These are phyloP conservation scores for Perdita meconis DNA, from an alignment of 2,888 invertebrate genomes.

Conservation along the genomic window DNA sequence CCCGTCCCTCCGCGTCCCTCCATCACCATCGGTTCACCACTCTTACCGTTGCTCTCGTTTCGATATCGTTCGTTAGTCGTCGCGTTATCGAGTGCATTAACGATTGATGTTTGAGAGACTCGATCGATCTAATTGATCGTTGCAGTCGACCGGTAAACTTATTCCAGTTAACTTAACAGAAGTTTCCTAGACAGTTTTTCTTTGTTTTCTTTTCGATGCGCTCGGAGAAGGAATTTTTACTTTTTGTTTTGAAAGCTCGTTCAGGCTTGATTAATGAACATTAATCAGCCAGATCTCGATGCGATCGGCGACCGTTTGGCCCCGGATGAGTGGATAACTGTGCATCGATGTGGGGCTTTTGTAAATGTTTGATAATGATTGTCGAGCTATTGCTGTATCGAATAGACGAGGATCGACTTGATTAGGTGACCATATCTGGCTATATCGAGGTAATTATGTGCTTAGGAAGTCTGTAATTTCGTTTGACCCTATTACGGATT, in stretches of 20 bases:
- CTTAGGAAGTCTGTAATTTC: constrained; percentile 23
- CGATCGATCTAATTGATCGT: constrained; percentile 8
- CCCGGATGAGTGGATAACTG: not conserved
- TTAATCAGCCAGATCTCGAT: constrained; percentile 1
- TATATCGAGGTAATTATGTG: constrained; percentile 20
- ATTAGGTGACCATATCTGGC: constrained; percentile 22
- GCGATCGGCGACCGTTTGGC: not conserved
- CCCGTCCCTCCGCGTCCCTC: constrained; percentile 27
- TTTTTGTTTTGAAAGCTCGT: not conserved
- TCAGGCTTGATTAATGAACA: not conserved
- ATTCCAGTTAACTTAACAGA: not conserved
- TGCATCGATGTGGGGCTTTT: not conserved
- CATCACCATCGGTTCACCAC: constrained; percentile 7
- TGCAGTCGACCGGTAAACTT: constrained; percentile 1
- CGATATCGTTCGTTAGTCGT: constrained; percentile 53
- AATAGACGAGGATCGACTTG: constrained; percentile 47
- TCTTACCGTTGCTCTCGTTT: constrained; percentile 23
- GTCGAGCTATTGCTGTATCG: constrained; percentile 6
- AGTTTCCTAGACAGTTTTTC: not conserved
- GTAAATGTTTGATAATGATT: not conserved
- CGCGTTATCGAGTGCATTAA: constrained; percentile 35
- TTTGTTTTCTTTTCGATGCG: not conserved
- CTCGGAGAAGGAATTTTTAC: not conserved
- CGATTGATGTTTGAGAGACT: constrained; percentile 11
- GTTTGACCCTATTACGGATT: constrained; percentile 11